Percentiles rank a stretch among this genome's conserved stretches.
Conservation (phyloP, 2,113 vertebrate species). For the human region DNA sequence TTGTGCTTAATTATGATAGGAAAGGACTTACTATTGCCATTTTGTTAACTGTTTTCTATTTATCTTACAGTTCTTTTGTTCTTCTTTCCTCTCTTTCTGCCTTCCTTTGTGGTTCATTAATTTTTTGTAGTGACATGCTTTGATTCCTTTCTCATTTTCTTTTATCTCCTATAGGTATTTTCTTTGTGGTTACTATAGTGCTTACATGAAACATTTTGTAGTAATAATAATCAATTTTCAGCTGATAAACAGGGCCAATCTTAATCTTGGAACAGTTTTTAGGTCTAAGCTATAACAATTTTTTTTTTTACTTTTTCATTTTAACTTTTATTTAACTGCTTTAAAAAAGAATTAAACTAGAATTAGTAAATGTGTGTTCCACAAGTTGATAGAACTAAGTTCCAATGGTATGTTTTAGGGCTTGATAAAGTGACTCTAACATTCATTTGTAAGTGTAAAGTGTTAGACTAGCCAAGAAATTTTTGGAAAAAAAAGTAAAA, state of each 20-base stretch:
- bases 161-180: neutral
- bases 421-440: conserved; percentile 43
- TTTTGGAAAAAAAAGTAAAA: neutral
- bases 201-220: neutral
- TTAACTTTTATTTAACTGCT: conserved; percentile 54
- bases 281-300: conserved; percentile 1
- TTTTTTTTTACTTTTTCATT: conserved; percentile 27
- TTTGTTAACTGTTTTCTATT: neutral
- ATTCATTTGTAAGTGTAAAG: conserved; percentile 51
- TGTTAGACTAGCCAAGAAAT: conserved; percentile 26
- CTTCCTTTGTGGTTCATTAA: neutral
- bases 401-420: conserved; percentile 15
- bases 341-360: conserved; percentile 28
- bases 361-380: conserved; percentile 27
- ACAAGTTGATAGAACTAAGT: conserved; percentile 46
- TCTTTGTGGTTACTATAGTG: neutral
- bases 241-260: neutral
- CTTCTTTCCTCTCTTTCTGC: neutral
- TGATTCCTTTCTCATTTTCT: neutral
- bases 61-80: neutral
- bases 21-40: neutral
- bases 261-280: conserved; percentile 30
- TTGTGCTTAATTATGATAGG: neutral
- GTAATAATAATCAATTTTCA: neutral
- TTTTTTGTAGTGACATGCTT: neutral